Evolutionary conservation across 2,797 vertebrate species (phyloP).

Genomic region (Glyptemys insculpta): DNA sequence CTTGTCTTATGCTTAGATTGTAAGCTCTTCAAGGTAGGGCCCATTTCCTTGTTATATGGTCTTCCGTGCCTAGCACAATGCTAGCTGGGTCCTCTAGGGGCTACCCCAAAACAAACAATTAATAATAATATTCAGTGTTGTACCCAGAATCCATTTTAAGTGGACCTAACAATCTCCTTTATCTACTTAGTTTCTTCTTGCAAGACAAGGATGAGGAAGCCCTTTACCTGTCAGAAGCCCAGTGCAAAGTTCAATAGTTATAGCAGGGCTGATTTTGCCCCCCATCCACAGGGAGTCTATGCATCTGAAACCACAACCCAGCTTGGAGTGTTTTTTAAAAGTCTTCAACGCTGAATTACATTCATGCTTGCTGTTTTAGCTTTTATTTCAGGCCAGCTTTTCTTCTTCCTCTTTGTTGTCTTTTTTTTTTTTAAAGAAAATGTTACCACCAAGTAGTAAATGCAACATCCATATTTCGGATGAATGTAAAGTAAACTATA

Average conservation of each 20-base stretch:
- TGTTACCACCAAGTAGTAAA: constrained; percentile 71
- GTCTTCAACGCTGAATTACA: constrained; percentile 9
- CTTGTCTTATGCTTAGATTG: neutral
- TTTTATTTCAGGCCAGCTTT: constrained; percentile 33
- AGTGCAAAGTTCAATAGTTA: constrained; percentile 37
- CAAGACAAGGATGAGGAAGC: neutral
- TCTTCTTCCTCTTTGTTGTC: neutral
- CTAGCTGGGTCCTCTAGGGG: neutral
- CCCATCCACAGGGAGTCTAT: neutral
- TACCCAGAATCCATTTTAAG: neutral
- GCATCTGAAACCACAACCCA: constrained; percentile 35
- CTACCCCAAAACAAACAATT: neutral
- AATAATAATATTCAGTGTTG: neutral
- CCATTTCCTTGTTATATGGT: neutral
- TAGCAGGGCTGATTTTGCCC: neutral
- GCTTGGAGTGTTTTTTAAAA: constrained; percentile 1
- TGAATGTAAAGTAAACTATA: constrained; percentile 73
- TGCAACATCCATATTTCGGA: constrained; percentile 70
- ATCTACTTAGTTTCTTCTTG: neutral
- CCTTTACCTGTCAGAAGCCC: neutral
- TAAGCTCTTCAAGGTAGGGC: neutral
- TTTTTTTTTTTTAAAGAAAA: constrained; percentile 14
- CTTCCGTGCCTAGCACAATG: neutral
- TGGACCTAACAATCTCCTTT: fast-evolving
- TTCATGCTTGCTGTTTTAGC: neutral